These are phyloP conservation scores for Deilephila elpenor DNA, from an alignment of 2,888 invertebrate genomes.

Conservation along the genomic window DNA sequence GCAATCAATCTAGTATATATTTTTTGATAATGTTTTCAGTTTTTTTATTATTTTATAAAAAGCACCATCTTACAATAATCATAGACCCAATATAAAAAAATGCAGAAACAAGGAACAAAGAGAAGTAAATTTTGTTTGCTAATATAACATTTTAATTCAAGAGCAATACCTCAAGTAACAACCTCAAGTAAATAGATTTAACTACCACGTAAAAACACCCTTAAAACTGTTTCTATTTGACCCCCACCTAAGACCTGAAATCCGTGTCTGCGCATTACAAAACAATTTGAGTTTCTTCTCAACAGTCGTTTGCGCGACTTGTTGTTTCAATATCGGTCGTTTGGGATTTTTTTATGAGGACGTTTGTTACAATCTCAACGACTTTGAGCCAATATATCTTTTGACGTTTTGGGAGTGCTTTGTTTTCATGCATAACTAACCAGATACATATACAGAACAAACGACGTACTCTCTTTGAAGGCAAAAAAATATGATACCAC, in stretches of 20 bases:
- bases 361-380: slow-evolving; percentile 44
- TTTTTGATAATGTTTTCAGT: no score
- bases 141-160: no score
- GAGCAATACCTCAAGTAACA: no score
- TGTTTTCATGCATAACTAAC: slow-evolving; percentile 34
- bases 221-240: not conserved
- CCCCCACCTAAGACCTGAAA: not conserved
- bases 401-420: slow-evolving; percentile 44
- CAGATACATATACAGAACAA: not conserved
- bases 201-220: no score
- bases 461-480: not conserved
- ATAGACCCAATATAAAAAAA: no score
- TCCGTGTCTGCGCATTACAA: slow-evolving; percentile 25
- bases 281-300: slow-evolving; percentile 35
- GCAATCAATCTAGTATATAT: no score
- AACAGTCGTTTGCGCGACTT: slow-evolving; percentile 43
- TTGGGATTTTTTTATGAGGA: slow-evolving; percentile 52
- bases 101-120: no score
- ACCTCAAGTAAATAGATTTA: no score
- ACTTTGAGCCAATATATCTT: slow-evolving; percentile 50
- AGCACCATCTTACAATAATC: no score
- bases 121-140: no score
- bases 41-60: no score
- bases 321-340: slow-evolving; percentile 53
- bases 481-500: no score